phyloP scores from a whole-genome alignment of 2,113 vertebrate species.

The Cavia aperea region DNA sequence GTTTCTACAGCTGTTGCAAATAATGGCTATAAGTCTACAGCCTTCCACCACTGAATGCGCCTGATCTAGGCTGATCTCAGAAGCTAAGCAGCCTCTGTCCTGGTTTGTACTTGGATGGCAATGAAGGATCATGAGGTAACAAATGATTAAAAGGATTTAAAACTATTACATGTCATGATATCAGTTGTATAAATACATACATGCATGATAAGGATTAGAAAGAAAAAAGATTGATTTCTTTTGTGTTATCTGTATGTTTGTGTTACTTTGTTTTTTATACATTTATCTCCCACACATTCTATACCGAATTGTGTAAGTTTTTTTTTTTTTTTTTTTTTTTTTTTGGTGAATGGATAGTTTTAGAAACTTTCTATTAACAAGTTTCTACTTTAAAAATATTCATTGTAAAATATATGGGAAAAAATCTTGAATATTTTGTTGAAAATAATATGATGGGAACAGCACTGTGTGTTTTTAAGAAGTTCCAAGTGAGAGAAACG shows the following conservation, averaged over 20 bases:
- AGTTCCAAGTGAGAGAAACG: neutral
- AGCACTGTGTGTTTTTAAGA: neutral
- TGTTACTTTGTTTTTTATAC: neutral
- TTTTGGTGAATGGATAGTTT: neutral
- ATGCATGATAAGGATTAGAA: neutral
- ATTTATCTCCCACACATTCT: neutral
- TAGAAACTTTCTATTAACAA: neutral
- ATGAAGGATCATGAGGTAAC: neutral
- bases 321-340: no score
- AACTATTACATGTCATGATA: neutral
- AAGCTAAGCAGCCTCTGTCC: neutral
- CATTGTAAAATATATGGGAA: neutral
- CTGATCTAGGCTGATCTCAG: neutral
- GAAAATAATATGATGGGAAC: neutral
- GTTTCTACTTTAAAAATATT: conserved; percentile 8
- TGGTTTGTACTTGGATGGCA: neutral
- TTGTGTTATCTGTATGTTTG: neutral
- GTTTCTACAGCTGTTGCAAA: neutral
- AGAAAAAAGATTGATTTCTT: neutral
- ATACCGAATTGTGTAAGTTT: neutral
- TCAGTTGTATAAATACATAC: neutral
- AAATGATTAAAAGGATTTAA: conserved; percentile 21
- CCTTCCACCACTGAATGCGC: neutral
- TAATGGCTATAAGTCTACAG: neutral
- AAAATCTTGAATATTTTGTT: conserved; percentile 2